phyloP scores from a whole-genome alignment of 1,140 invertebrate genomes.

The Reticulitermes speratus region DNA sequence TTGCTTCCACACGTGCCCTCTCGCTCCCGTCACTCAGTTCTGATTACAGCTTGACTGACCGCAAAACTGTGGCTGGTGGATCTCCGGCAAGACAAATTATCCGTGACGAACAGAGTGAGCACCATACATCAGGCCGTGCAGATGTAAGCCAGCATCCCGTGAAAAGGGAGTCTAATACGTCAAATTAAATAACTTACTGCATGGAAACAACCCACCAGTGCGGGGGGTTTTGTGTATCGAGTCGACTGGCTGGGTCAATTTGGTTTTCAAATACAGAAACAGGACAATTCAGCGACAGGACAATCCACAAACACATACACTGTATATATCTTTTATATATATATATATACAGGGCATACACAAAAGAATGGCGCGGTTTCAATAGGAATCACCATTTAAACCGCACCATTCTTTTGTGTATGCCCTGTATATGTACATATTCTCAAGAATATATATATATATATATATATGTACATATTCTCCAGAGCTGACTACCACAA shows the following conservation, averaged over 20 bases:
- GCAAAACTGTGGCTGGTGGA: not conserved
- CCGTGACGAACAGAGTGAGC: not conserved
- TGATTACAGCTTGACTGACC: not conserved
- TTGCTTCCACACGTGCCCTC: no score
- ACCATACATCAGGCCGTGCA: not conserved
- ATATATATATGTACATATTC: not conserved
- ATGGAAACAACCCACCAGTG: not conserved
- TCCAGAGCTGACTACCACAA: not conserved
- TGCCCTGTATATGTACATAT: no score
- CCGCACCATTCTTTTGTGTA: no score
- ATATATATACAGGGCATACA: no score
- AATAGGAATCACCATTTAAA: no score
- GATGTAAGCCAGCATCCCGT: not conserved
- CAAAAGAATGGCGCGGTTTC: no score
- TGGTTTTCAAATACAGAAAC: not conserved
- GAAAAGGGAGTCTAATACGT: not conserved
- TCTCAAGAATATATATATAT: no score
- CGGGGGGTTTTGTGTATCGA: not conserved
- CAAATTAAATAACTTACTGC: not conserved
- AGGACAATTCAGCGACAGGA: not conserved
- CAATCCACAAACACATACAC: not conserved
- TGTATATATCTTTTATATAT: no score
- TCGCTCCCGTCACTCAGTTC: not conserved
- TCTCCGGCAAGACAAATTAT: slow-evolving; percentile 18
- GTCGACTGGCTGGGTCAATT: not conserved